Evolutionary conservation across 2,113 vertebrate species (phyloP), one percentile per base, ranked within the genome.

Genomic region (Nettapus auritus): DNA sequence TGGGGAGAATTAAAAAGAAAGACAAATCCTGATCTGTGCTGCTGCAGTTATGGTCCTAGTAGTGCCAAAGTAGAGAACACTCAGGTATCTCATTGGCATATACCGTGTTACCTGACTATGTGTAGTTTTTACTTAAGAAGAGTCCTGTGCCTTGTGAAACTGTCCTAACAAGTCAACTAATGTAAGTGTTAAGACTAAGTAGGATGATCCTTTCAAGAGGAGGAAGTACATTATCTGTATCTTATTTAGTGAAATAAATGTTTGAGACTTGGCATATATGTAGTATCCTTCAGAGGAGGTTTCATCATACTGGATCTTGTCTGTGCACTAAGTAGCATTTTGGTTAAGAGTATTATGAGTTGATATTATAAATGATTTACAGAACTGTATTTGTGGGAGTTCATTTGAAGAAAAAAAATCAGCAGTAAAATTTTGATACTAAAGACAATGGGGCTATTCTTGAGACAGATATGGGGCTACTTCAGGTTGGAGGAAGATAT

Each of bases 401-500:
- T 82, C n/a, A 25, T 73, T 79, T 82, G 17, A 76, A 85, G 48
- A 83, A 52, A 52, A 52, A 52, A 68, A 59, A 60, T 33, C 18
- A 80, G 3, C 31, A 34, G 26, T 77, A 74, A 50, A 89, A 40
- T 28, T n/a, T 46, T 40, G 25, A 4, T 82, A 62, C 18, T 88
- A 42, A 88, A 63, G 22, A 26, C 56, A 85, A 3, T 31, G 16
- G 28, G 33, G 48, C 13, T 73, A 17, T 5, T 88, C n/a, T 82
- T 73, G 48, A 84, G 11, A 20, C n/a, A n/a, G 20, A 79, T 53
- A 42, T 34, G 14, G 26, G 80, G 9, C 28, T 76, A 28, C 36
- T 89, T 13, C 33, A 74, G 23, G 44, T 77, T 55, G n/a, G 91
- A 89, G 75, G 68, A 94, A 90, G 48, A 52, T 25, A 25, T 87